Conservation (phyloP, 1,140 invertebrate genomes). For the Bactericera cockerelli region DNA sequence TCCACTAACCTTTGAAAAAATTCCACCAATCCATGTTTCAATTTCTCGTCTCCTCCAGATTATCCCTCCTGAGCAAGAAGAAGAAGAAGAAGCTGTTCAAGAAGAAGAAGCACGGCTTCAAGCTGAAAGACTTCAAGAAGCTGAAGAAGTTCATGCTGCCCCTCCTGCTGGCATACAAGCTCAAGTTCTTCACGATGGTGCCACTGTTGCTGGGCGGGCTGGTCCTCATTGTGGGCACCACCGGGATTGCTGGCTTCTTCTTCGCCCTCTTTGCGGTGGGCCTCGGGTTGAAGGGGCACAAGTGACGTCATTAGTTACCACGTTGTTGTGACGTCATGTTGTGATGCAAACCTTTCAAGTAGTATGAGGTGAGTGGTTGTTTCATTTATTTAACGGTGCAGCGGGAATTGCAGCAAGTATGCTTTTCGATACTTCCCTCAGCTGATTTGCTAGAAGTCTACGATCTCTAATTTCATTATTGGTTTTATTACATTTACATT, state of each 20-base stretch:
- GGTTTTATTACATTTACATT: too few species aligned
- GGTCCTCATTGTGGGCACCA: constrained; percentile 52
- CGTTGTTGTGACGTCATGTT: too few species aligned
- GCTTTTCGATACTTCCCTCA: too few species aligned
- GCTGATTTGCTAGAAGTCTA: too few species aligned
- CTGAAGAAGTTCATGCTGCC: constrained; percentile 48
- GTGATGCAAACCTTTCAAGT: too few species aligned
- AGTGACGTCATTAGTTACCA: constrained; percentile 14
- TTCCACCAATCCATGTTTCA: too few species aligned
- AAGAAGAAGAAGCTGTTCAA: constrained; percentile 16
- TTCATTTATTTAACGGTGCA: not conserved
- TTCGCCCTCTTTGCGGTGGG: constrained; percentile 59
- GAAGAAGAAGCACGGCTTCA: constrained; percentile 20
- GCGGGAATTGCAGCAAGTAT: too few species aligned
- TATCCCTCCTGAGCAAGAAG: constrained; percentile 14
- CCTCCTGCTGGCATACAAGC: constrained; percentile 57
- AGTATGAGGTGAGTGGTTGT: constrained; percentile 9
- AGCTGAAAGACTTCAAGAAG: constrained; percentile 42
- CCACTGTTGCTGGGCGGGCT: constrained; percentile 56
- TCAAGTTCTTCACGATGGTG: constrained; percentile 63
- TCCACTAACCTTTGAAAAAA: too few species aligned
- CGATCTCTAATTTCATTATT: too few species aligned
- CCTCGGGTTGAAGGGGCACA: constrained; percentile 33
- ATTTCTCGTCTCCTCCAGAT: not conserved
- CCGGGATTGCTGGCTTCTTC: constrained; percentile 65